phyloP scores from a whole-genome alignment of 1,140 invertebrate genomes.

The Bursaphelenchus mucronatus region DNA sequence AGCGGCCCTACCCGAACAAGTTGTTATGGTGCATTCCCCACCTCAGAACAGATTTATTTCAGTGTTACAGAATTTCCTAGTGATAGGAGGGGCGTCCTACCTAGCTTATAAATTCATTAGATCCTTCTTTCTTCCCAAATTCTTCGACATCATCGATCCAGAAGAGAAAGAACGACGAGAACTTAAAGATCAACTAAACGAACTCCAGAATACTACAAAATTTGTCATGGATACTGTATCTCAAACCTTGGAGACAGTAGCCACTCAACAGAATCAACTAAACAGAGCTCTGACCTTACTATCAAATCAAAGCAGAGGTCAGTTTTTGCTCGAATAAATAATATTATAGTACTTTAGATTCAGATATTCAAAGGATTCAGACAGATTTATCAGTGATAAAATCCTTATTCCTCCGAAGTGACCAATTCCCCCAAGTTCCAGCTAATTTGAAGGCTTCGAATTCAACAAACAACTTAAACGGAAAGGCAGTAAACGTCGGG shows the following conservation, averaged over 20 bases:
- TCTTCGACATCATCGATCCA: slow-evolving; percentile 50
- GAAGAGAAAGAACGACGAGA: slow-evolving; percentile 24
- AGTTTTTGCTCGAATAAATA: neutral
- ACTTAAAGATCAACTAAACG: slow-evolving; percentile 29
- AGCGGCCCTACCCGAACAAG: slow-evolving; percentile 18
- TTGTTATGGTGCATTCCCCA: neutral
- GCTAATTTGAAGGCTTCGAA: slow-evolving; percentile 16
- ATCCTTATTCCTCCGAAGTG: slow-evolving; percentile 43
- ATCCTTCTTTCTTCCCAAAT: slow-evolving; percentile 44
- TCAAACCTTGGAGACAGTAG: slow-evolving; percentile 45
- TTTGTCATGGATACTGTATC: slow-evolving; percentile 51
- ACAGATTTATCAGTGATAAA: slow-evolving; percentile 46
- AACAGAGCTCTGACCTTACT: slow-evolving; percentile 41
- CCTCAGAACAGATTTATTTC: slow-evolving; percentile 1
- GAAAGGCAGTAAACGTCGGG: neutral
- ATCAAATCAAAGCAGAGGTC: slow-evolving; percentile 8
- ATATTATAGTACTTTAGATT: slow-evolving; percentile 26
- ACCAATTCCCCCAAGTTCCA: slow-evolving; percentile 50
- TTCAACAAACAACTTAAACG: slow-evolving; percentile 6
- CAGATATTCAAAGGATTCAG: slow-evolving; percentile 44
- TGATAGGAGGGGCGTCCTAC: slow-evolving; percentile 45
- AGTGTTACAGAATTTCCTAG: slow-evolving; percentile 33
- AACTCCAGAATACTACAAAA: slow-evolving; percentile 48
- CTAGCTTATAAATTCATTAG: slow-evolving; percentile 44
- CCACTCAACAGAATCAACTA: slow-evolving; percentile 49